Conservation (phyloP, 2,888 invertebrate species). For the Ptychoptera albimana region DNA sequence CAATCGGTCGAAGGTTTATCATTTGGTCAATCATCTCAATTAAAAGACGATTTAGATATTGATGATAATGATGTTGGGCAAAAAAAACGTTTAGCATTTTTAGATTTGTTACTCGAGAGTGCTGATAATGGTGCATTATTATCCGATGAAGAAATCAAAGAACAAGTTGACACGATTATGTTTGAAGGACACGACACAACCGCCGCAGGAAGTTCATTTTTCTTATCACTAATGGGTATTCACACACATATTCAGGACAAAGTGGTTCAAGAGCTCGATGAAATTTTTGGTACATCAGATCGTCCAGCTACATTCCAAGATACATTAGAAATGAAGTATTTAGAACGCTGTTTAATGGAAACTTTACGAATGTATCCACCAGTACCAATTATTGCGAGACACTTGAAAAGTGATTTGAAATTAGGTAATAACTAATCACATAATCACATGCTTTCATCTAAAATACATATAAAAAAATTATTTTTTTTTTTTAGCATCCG, state of each 20-base stretch:
- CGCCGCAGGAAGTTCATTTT: constrained; percentile 67
- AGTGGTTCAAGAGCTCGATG: constrained; percentile 54
- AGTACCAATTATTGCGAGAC: constrained; percentile 57
- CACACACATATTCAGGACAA: constrained; percentile 56
- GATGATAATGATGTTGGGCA: constrained; percentile 63
- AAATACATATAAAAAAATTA: too few relatives aligned
- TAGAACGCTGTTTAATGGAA: constrained; percentile 68
- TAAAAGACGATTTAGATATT: constrained; percentile 67
- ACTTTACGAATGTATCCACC: constrained; percentile 65
- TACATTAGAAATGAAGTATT: constrained; percentile 71
- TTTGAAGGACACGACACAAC: constrained; percentile 78
- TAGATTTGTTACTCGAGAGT: constrained; percentile 70
- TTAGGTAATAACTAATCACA: constrained; percentile 35
- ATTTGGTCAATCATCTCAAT: constrained; percentile 52
- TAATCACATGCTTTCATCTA: constrained; percentile 4
- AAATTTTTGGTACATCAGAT: constrained; percentile 60
- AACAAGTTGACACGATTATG: constrained; percentile 77
- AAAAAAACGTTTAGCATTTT: constrained; percentile 71
- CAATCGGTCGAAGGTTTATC: constrained; percentile 47
- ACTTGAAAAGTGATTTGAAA: constrained; percentile 52
- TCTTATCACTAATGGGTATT: constrained; percentile 59
- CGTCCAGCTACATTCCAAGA: constrained; percentile 65
- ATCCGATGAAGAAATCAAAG: constrained; percentile 62
- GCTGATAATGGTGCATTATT: constrained; percentile 54
- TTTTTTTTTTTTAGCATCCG: constrained; percentile 34